phyloP scores from a whole-genome alignment of 2,113 vertebrate species.

The Ptilorrhoa leucosticta region DNA sequence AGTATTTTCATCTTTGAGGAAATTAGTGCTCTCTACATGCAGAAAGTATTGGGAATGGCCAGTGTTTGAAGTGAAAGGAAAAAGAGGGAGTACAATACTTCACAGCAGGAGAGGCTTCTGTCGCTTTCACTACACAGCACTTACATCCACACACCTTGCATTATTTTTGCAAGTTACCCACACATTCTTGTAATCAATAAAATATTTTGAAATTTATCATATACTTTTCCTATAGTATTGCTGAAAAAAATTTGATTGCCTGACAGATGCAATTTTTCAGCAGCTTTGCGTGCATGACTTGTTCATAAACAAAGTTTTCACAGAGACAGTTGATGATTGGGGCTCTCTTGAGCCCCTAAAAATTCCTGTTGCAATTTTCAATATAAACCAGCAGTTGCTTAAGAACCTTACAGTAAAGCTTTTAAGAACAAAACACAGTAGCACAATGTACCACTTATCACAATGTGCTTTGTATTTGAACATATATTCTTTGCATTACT shows the following conservation, averaged over 20 bases:
- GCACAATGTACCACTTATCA: not conserved
- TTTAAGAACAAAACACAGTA: not conserved
- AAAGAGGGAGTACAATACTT: fast-evolving
- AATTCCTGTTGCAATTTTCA: not conserved
- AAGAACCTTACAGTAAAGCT: not conserved
- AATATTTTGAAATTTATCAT: not conserved
- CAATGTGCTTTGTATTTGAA: not conserved
- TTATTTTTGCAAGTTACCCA: not conserved
- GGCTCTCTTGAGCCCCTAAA: not conserved
- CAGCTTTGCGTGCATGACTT: not conserved
- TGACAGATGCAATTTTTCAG: not conserved
- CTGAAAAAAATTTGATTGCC: not conserved
- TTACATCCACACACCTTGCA: not conserved
- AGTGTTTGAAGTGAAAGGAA: not conserved
- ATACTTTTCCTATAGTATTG: not conserved
- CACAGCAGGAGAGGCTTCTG: not conserved
- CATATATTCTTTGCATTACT: not conserved
- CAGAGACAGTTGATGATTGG: not conserved
- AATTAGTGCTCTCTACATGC: not conserved
- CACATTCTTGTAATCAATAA: not conserved
- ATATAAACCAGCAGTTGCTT: not conserved
- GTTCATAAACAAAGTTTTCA: not conserved
- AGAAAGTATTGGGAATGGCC: not conserved
- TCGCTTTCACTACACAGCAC: not conserved
- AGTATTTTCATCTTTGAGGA: not conserved